Evolutionary conservation across 2,888 invertebrate species (phyloP).

Genomic region (Allacma fusca): DNA sequence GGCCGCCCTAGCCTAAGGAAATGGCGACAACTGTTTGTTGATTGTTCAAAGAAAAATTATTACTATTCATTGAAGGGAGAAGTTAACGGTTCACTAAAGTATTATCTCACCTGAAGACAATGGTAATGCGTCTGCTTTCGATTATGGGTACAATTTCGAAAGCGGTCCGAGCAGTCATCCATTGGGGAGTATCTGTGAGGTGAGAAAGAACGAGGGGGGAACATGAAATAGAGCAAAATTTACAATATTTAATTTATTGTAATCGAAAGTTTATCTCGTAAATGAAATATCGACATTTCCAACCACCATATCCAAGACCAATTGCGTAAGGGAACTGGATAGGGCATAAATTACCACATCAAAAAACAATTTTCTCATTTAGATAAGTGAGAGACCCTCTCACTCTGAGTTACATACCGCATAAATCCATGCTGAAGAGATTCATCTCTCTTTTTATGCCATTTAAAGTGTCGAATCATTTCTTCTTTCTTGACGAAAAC

Average conservation of each 20-base stretch:
- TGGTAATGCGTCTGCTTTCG: conserved; percentile 96
- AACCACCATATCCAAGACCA: not conserved
- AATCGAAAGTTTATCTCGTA: conserved; percentile 40
- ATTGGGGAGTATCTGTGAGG: conserved; percentile 79
- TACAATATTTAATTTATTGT: conserved; percentile 42
- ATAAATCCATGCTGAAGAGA: conserved; percentile 94
- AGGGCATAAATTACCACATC: conserved; percentile 18
- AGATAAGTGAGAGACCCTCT: not conserved
- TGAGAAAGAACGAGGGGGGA: conserved; percentile 10
- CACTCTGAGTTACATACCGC: conserved; percentile 64
- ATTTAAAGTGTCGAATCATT: conserved; percentile 98
- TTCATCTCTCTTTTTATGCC: conserved; percentile 98
- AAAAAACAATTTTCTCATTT: conserved; percentile 29
- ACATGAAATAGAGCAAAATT: conserved; percentile 24
- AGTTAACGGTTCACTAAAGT: conserved; percentile 26
- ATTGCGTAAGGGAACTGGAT: not conserved
- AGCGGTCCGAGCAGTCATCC: conserved; percentile 91
- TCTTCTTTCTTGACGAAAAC: conserved; percentile 99
- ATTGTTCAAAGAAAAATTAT: conserved; percentile 41
- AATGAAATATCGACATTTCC: conserved; percentile 28
- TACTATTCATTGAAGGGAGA: conserved; percentile 35
- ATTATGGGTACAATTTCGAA: conserved; percentile 86
- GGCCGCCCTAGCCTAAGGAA: conserved; percentile 58
- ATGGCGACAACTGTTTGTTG: conserved; percentile 46
- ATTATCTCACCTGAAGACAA: conserved; percentile 79